Conservation (phyloP, 1,140 invertebrate genomes). For the Achroia grisella region DNA sequence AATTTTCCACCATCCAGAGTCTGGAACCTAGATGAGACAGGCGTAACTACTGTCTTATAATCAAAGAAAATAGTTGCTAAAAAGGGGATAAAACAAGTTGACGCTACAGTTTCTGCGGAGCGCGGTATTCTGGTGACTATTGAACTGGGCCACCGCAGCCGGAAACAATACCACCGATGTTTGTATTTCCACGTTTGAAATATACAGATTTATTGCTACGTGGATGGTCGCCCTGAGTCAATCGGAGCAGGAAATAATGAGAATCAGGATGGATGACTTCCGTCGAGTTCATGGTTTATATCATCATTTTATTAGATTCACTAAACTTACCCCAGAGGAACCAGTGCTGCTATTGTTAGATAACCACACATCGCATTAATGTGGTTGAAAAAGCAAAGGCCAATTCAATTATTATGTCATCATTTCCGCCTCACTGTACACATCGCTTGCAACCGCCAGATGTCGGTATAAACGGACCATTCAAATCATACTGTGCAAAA, state of each 20-base stretch:
- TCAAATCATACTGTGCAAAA: background rate
- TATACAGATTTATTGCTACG: slow-evolving; percentile 26
- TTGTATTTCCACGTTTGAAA: slow-evolving; percentile 47
- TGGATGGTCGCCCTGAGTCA: slow-evolving; percentile 40
- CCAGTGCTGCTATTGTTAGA: slow-evolving; percentile 41
- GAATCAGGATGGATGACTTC: slow-evolving; percentile 43
- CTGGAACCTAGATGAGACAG: slow-evolving; percentile 37
- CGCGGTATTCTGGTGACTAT: background rate
- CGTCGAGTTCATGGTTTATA: slow-evolving; percentile 30
- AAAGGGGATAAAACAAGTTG: slow-evolving; percentile 27
- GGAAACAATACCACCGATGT: slow-evolving; percentile 45
- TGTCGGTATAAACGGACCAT: slow-evolving; percentile 6
- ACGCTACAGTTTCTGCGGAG: slow-evolving; percentile 25
- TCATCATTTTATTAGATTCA: slow-evolving; percentile 49
- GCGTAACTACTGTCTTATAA: slow-evolving; percentile 38
- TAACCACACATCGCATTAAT: slow-evolving; percentile 45
- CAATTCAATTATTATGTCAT: slow-evolving; percentile 38
- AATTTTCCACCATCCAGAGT: slow-evolving; percentile 20
- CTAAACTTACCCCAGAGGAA: slow-evolving; percentile 22
- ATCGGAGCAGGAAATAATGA: slow-evolving; percentile 23
- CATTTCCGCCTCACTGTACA: slow-evolving; percentile 58
- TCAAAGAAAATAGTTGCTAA: slow-evolving; percentile 29
- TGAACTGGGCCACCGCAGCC: slow-evolving; percentile 10
- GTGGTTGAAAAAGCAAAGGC: slow-evolving; percentile 27
- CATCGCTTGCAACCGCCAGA: slow-evolving; percentile 67